These are phyloP conservation scores for Muntiacus muntjak DNA, from an alignment of 2,113 vertebrate genomes.

Conservation along the genomic window DNA sequence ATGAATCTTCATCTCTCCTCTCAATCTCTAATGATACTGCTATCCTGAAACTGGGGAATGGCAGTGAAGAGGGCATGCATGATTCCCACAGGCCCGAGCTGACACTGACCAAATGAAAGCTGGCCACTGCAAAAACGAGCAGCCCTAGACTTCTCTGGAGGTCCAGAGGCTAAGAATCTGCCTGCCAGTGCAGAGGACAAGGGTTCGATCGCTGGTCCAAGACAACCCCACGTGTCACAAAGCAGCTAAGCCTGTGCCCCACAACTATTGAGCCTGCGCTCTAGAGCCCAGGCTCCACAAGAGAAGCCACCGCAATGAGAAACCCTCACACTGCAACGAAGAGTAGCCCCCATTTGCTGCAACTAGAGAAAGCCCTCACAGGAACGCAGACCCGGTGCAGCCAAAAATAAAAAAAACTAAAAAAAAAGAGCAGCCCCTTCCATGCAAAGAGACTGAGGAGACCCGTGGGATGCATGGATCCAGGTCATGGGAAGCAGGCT, in stretches of 20 bases:
- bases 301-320: not conserved
- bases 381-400: not conserved
- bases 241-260: not conserved
- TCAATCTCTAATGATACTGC: not conserved
- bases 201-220: not conserved
- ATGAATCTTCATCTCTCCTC: not conserved
- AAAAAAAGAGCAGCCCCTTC: not conserved
- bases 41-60: not conserved
- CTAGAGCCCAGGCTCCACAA: rapidly evolving
- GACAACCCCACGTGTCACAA: not conserved
- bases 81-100: not conserved
- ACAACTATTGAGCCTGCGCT: rapidly evolving
- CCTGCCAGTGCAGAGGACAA: not conserved
- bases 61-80: not conserved
- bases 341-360: not conserved
- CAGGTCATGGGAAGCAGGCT: not conserved
- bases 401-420: not conserved
- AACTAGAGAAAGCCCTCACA: not conserved
- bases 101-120: not conserved
- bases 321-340: not conserved
- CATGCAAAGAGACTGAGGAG: not conserved
- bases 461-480: not conserved
- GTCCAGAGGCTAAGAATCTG: not conserved
- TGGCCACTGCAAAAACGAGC: not conserved
- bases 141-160: not conserved